Base-by-base conservation (phyloP, 2,888 invertebrate species). In the Lasioglossum villosulum region DNA sequence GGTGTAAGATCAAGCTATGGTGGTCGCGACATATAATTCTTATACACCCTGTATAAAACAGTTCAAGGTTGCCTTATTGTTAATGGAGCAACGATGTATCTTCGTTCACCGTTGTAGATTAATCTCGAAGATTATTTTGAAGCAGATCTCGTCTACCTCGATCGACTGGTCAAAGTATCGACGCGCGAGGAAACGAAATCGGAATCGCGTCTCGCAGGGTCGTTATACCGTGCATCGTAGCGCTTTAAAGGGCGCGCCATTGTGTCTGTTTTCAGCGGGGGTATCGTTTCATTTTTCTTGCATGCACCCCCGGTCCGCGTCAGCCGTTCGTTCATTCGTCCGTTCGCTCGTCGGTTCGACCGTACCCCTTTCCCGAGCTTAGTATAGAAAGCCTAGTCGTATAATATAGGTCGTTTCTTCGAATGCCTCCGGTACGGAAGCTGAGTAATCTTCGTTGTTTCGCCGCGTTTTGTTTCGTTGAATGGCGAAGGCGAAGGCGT, bases 321-420 rank as follows among this genome's bases (percentile, higher is more conserved):
- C 30, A 23, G 14, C 42, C 71, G 63, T 27, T 30, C 66, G 16
- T 19, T 19, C 66, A 4, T 23, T 68, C 66, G 34, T 0, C 30
- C 66, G 66, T 68, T 71, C n/a, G 30, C 5, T 59, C 37, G 42
- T 68, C 14, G 66, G 42, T 59, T 63, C 56, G 45, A 66, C 52
- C 77, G 45, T 56, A 34, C 72, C 78, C 75, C 70, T 71, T 76
- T 76, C 56, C 72, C 52, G 16, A 23, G 75, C 70, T 72, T 30
- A 52, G 78, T 84, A 81, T 84, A 84, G 82, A 79, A 70, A 73
- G 63, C 63, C 63, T 63, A 63, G 78, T 84, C 79, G 82, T 85
- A 87, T 80, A 88, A 87, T 86, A 84, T 88, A 84, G 86, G 86
- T 86, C 86, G 84, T 82, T 72, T 71, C 86, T 83, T 86, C 82